Evolutionary conservation across 1,140 invertebrate species (phyloP).

Genomic region (Trichonephila clavata): DNA sequence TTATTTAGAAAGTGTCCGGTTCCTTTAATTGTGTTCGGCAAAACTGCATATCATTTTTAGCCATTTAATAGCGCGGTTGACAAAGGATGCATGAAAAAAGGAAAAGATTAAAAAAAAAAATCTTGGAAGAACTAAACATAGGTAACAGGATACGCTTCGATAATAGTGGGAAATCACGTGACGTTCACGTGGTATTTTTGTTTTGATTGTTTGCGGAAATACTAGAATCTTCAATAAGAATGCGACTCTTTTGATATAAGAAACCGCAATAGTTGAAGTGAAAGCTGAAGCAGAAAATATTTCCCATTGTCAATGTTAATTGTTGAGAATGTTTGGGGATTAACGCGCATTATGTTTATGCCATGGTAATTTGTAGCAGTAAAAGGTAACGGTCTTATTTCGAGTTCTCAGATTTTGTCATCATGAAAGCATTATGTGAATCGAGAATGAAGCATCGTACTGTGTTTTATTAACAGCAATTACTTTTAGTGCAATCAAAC

Average conservation of each 20-base stretch:
- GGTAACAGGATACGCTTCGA: not conserved
- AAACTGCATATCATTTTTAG: not conserved
- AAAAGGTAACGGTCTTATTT: not conserved
- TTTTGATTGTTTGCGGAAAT: conserved; percentile 17
- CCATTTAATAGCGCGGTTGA: conserved; percentile 15
- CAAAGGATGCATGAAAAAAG: conserved; percentile 8
- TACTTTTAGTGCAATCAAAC: too few relatives aligned
- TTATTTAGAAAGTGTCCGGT: conserved; percentile 3
- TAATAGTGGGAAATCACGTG: not conserved
- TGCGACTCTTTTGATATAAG: not conserved
- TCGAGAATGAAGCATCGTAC: too few relatives aligned
- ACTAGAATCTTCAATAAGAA: not conserved
- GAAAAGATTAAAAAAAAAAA: conserved; percentile 19
- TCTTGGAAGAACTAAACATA: conserved; percentile 4
- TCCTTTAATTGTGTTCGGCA: not conserved
- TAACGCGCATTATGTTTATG: not conserved
- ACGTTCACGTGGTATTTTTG: not conserved
- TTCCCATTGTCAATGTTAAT: not conserved
- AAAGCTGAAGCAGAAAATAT: conserved; percentile 12
- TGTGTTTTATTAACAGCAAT: too few relatives aligned
- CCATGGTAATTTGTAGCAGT: not conserved
- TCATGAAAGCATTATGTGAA: too few relatives aligned
- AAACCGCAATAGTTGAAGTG: not conserved
- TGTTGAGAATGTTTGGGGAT: not conserved
- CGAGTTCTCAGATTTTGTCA: not conserved